phyloP scores from a whole-genome alignment of 2,888 invertebrate genomes.

The Anthophora plumipes region DNA sequence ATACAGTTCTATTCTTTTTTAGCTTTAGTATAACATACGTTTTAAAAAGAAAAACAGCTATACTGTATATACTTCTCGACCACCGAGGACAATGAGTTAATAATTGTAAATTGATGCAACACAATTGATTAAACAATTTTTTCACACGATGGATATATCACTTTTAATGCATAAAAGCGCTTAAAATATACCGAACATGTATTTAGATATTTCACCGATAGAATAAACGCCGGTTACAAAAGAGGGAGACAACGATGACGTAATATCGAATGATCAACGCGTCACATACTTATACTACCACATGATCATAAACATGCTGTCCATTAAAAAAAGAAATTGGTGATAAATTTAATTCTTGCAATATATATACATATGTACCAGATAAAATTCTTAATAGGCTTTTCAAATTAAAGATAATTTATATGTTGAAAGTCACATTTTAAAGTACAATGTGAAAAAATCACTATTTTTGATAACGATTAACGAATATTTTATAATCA shows the following conservation, averaged over 20 bases:
- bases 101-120: neutral
- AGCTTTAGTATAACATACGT: constrained; percentile 20
- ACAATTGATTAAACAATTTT: constrained; percentile 7
- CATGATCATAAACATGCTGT: constrained; percentile 12
- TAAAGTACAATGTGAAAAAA: neutral
- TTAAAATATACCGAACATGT: constrained; percentile 26
- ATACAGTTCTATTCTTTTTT: constrained; percentile 3
- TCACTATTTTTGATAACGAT: neutral
- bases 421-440: neutral
- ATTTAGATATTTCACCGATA: constrained; percentile 33
- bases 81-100: neutral
- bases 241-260: constrained; percentile 71
- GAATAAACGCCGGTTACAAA: constrained; percentile 34
- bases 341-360: constrained; percentile 2
- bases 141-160: constrained; percentile 18
- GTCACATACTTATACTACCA: constrained; percentile 62
- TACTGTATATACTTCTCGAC: neutral
- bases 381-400: neutral
- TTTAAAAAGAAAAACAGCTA: constrained; percentile 26
- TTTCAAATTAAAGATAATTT: neutral
- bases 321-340: constrained; percentile 6
- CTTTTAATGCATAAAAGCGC: constrained; percentile 40
- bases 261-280: constrained; percentile 81
- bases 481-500: neutral
- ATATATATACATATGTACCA: neutral